Evolutionary conservation across 2,113 vertebrate genomes (phyloP), one percentile per base, ranked within the genome.

Genomic region (Oplegnathus fasciatus): DNA sequence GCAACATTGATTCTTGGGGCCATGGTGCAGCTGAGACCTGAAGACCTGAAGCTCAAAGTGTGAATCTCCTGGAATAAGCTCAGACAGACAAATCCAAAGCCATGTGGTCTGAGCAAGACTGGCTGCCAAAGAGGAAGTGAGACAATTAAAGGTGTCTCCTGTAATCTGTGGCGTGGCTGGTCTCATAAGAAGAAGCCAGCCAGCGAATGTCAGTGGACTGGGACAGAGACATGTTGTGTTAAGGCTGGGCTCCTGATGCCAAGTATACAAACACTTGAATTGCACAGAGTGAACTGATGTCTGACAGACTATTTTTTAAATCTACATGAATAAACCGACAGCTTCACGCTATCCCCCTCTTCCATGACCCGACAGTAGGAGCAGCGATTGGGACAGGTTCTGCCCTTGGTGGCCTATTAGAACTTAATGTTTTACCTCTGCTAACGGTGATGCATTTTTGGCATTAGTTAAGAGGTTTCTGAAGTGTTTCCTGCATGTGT

Each of bases 81-180:
- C 57, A 30, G n/a, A 68, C 62, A 50, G 54, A 44, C 64, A 66
- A 74, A 64, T 64, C 71, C 46, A 26, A 54, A n/a, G 34, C 34
- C 79, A 37, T 28, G 44, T 54, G 37, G 24, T 30, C 50, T 26
- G 70, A 76, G 50, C 20, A 30, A 57, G 30, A 78, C 50, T 54
- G 71, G 58, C 75, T 73, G 62, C 34, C 46, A 48, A 68, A 57
- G 67, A 69, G 75, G 62, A 73, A 74, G 62, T 62, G 61, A 54
- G 60, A 78, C 71, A 64, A 81, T 88, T 80, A 67, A 84, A 88
- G 37, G 57, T 82, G 73, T 69, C 71, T 79, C 52, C 67, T 75
- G 48, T 84, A 85, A 89, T 86, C 74, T 86, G 57, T 65, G 32
- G 44, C 28, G 11, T 37, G 85, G 88, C 80, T 78, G 9, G 17